Base-by-base conservation (phyloP, 2,888 invertebrate genomes). In the Muscina levida region DNA sequence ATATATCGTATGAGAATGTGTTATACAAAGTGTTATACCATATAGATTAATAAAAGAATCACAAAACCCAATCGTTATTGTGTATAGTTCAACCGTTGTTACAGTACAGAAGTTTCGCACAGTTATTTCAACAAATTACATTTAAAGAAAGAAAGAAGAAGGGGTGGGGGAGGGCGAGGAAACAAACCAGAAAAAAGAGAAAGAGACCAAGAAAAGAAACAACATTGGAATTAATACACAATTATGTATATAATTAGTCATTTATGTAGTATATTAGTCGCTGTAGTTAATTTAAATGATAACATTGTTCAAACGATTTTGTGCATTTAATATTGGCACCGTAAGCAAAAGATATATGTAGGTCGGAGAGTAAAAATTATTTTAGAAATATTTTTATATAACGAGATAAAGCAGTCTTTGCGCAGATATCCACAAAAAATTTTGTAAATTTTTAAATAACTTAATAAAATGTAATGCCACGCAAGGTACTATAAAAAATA, bases 191-290 rank as follows among this genome's bases (percentile, higher is more conserved):
- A 73, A 71, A 66, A 53, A 72, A 72, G 57, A 80, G 72, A 72
- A 77, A 67, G 68, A 62, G 74, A 74, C 22, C 68, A 74, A 77
- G 75, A 79, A 31, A 71, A 48, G 57, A 77, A 77, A 74, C 71
- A 72, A 81, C 74, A 77, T 62, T 48, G 62, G 59, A 42, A 81
- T 77, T 76, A 79, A 82, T 73, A 79, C 66, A 77, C 72, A 83
- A 75, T 31, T 31, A 31, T 31, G 31, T 31, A 31, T 31, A 31
- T 82, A 59, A 78, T 46, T 57, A 46, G 48, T 46, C 53, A 37
- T 6, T 44, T 31, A n/a, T 44, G 44, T 44, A 44, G 44, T 2
- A n/a, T 44, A 44, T 44, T 8, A 8, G n/a, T 44, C 39, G 5
- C 4, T 44, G 11, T 44, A n/a, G 2, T 2, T 44, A 8, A 44